Evolutionary conservation across 2,888 invertebrate genomes (phyloP).

Genomic region (Myopa tessellatipennis): DNA sequence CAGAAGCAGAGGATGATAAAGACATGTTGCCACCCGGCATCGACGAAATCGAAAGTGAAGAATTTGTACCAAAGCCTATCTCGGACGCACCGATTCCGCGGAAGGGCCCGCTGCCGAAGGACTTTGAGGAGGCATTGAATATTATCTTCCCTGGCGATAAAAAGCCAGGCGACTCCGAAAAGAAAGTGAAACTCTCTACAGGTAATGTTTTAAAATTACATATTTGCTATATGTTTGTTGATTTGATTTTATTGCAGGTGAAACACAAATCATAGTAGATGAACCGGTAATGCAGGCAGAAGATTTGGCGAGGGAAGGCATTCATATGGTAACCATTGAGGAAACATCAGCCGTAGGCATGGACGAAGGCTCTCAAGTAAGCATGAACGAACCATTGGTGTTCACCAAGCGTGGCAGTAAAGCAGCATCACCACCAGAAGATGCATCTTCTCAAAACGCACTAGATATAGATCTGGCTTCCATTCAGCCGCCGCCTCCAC

Average conservation of each 20-base stretch:
- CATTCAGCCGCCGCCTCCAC: constrained; percentile 49
- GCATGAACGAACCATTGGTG: constrained; percentile 57
- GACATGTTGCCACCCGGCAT: constrained; percentile 67
- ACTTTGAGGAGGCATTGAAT: constrained; percentile 73
- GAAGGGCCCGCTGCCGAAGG: constrained; percentile 71
- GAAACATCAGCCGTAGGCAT: constrained; percentile 57
- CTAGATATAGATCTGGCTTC: constrained; percentile 46
- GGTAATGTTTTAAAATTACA: constrained; percentile 40
- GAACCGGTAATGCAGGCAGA: constrained; percentile 59
- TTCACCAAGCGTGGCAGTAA: constrained; percentile 51
- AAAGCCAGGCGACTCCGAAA: constrained; percentile 50
- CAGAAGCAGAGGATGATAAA: constrained; percentile 57
- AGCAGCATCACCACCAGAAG: constrained; percentile 33
- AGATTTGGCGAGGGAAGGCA: constrained; percentile 64
- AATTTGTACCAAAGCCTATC: constrained; percentile 68
- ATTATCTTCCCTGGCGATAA: constrained; percentile 73
- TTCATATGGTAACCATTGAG: constrained; percentile 63
- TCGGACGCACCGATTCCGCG: constrained; percentile 67
- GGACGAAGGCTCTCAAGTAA: constrained; percentile 59
- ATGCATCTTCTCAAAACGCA: constrained; percentile 41
- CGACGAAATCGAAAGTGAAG: constrained; percentile 66
- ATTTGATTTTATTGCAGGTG: constrained; percentile 41
- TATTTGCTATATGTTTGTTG: constrained; percentile 9
- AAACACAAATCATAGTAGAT: constrained; percentile 60
- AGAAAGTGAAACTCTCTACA: constrained; percentile 48